A percentile compares a stretch with the other conserved stretches of the same genome.
Conservation (phyloP, 92 coral and sea anemone genomes). For the Umimayanthus chanpuru region DNA sequence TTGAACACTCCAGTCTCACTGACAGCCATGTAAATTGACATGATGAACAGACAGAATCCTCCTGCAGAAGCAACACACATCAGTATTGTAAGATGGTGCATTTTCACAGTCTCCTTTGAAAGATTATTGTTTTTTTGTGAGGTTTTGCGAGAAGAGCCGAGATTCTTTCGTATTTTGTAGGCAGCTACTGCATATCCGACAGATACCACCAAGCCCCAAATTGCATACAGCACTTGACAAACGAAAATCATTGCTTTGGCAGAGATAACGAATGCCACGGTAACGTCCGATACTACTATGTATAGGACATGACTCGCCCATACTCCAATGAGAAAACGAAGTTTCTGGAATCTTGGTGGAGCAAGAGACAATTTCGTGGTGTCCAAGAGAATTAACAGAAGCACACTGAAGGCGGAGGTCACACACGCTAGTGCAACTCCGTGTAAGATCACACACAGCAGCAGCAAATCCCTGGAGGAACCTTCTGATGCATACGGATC, state of each 20-base stretch:
- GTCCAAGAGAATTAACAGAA: conserved; percentile 69
- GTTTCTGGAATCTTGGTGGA: conserved; percentile 69
- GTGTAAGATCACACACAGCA: background rate
- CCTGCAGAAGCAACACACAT: conserved; percentile 49
- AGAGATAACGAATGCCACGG: conserved; percentile 39
- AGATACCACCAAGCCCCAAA: conserved; percentile 72
- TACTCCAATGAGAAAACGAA: conserved; percentile 52
- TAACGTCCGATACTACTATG: conserved; percentile 50
- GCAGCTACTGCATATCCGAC: conserved; percentile 72
- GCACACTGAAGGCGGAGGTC: conserved; percentile 70
- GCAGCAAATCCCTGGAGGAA: background rate
- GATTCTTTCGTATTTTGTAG: conserved; percentile 61
- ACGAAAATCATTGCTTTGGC: conserved; percentile 55
- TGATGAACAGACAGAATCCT: conserved; percentile 47
- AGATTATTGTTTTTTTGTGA: conserved; percentile 12
- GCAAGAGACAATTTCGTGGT: conserved; percentile 62
- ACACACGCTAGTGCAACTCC: conserved; percentile 52
- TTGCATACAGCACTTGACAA: conserved; percentile 43
- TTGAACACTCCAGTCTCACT: conserved; percentile 57
- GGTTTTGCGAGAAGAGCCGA: conserved; percentile 63
- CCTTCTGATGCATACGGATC: conserved; percentile 32
- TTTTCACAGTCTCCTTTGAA: conserved; percentile 28
- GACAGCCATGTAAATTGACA: conserved; percentile 39
- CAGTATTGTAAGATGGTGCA: conserved; percentile 39
- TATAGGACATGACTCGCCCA: conserved; percentile 45